phyloP scores from a whole-genome alignment of 2,888 invertebrate species.

The Agrotis ipsilon region DNA sequence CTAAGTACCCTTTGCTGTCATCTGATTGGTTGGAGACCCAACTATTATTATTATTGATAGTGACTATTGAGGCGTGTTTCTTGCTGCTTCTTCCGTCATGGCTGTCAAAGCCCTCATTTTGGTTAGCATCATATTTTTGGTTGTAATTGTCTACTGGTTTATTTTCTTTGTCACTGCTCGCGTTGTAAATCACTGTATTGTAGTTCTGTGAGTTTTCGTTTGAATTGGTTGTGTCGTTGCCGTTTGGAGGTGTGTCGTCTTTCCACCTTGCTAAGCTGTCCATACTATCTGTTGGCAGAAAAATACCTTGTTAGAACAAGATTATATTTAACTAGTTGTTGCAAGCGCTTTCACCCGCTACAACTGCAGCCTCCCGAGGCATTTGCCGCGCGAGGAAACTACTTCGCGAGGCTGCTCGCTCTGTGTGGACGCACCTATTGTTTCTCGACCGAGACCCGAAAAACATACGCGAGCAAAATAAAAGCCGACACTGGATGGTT shows the following conservation, averaged over 20 bases:
- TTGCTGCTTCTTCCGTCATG: constrained; percentile 80
- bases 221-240: constrained; percentile 86
- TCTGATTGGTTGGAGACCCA: constrained; percentile 90
- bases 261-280: constrained; percentile 90
- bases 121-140: constrained; percentile 73
- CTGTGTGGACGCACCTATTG: too few relatives aligned
- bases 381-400: too few relatives aligned
- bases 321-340: too few relatives aligned
- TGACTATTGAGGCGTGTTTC: constrained; percentile 88
- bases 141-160: constrained; percentile 75
- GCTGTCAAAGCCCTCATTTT: constrained; percentile 78
- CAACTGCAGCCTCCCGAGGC: too few relatives aligned
- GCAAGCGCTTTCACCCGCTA: too few relatives aligned
- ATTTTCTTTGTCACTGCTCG: constrained; percentile 84
- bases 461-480: too few relatives aligned
- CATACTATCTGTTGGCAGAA: constrained; percentile 84
- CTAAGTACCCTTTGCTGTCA: constrained; percentile 88
- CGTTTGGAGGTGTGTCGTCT: constrained; percentile 90
- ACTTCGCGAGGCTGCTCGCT: too few relatives aligned
- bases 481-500: too few relatives aligned
- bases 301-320: neutral
- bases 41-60: constrained; percentile 88
- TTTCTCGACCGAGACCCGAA: too few relatives aligned
- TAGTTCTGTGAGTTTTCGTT: constrained; percentile 85
- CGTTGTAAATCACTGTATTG: constrained; percentile 89